phyloP scores from a whole-genome alignment of 2,797 vertebrate genomes.

The Neomorphus geoffroyi region DNA sequence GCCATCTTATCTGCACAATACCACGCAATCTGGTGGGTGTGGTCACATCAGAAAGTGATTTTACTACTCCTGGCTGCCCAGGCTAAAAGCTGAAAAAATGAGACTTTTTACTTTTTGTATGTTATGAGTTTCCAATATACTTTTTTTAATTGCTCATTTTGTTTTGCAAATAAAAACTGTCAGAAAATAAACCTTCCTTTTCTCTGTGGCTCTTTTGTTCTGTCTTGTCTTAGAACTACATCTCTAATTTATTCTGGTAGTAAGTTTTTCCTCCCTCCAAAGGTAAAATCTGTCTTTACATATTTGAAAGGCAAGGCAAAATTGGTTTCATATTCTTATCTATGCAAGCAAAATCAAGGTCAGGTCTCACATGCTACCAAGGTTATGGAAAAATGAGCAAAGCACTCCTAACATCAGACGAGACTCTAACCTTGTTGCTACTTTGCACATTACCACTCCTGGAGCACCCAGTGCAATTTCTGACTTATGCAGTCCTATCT shows the following conservation, averaged over 20 bases:
- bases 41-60: background rate
- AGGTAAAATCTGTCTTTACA: background rate
- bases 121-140: background rate
- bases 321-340: background rate
- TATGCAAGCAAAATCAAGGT: background rate
- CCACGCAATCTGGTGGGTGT: background rate
- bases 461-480: background rate
- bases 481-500: background rate
- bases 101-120: background rate
- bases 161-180: background rate
- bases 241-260: background rate
- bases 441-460: background rate
- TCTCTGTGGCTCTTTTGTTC: background rate
- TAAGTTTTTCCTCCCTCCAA: background rate
- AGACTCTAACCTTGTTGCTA: background rate
- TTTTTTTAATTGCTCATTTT: background rate
- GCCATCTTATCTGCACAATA: slow-evolving; percentile 6
- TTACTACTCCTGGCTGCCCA: background rate
- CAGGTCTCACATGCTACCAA: background rate
- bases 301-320: background rate
- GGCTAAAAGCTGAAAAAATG: background rate
- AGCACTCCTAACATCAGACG: background rate
- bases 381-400: background rate
- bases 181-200: background rate
- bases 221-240: background rate